Evolutionary conservation across 2,797 vertebrate species (phyloP).

Genomic region (Notolabrus celidotus): DNA sequence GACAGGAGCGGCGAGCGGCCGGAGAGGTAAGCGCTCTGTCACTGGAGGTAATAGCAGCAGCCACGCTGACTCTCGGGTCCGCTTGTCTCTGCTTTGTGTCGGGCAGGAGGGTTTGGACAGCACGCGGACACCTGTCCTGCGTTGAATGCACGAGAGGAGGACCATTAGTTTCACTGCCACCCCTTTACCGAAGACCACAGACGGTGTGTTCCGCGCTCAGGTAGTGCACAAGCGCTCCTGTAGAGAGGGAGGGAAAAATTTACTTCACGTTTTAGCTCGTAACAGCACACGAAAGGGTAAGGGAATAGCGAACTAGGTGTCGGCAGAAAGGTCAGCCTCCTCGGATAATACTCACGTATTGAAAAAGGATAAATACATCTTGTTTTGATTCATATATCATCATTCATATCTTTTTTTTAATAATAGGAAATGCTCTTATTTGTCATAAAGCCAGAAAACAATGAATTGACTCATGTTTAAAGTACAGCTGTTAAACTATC

Average conservation of each 20-base stretch:
- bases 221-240: slow-evolving; percentile 78
- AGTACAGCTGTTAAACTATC: no score
- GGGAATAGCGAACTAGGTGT: neutral
- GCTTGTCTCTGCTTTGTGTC: slow-evolving; percentile 28
- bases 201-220: slow-evolving; percentile 64
- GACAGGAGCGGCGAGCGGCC: slow-evolving; percentile 72
- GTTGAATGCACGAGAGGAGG: slow-evolving; percentile 62
- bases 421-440: no score
- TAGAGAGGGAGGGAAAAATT: slow-evolving; percentile 12
- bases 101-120: slow-evolving; percentile 44
- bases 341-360: no score
- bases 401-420: no score
- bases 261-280: slow-evolving; percentile 62
- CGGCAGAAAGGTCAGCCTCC: neutral
- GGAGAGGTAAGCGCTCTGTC: slow-evolving; percentile 78
- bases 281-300: slow-evolving; percentile 4
- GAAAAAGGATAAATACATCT: neutral
- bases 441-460: no score
- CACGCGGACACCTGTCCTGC: slow-evolving; percentile 50
- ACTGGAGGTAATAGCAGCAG: slow-evolving; percentile 33
- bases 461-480: no score
- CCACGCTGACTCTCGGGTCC: slow-evolving; percentile 25
- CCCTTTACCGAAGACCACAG: slow-evolving; percentile 63
- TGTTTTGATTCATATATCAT: no score
- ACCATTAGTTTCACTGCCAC: slow-evolving; percentile 50